A percentile compares a stretch with the other conserved stretches of the same genome.
These are phyloP conservation scores for Bovichtus diacanthus DNA, from an alignment of 2,797 vertebrate genomes.

Conservation along the genomic window DNA sequence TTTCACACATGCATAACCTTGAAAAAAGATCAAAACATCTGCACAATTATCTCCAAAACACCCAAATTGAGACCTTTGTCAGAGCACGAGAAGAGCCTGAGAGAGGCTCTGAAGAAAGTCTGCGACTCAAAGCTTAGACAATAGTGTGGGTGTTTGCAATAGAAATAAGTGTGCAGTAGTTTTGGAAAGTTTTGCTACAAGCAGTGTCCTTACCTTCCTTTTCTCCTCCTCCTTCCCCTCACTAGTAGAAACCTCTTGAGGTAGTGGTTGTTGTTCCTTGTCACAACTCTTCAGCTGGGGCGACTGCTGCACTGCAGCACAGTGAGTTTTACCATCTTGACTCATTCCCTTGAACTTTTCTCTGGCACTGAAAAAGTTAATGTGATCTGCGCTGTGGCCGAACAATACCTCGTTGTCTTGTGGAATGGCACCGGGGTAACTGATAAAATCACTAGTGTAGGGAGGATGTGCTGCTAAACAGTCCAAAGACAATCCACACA, in stretches of 20 bases:
- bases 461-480: constrained; percentile 42
- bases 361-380: constrained; percentile 96
- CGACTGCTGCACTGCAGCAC: constrained; percentile 76
- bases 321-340: constrained; percentile 86
- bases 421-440: constrained; percentile 73
- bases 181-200: neutral
- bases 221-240: constrained; percentile 66
- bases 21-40: constrained; percentile 5
- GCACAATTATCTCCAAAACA: neutral
- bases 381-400: constrained; percentile 90
- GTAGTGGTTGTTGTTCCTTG: constrained; percentile 61
- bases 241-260: constrained; percentile 39
- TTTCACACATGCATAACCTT: neutral
- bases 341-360: constrained; percentile 97
- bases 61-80: neutral
- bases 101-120: neutral
- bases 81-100: neutral
- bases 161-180: neutral
- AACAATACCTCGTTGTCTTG: constrained; percentile 72
- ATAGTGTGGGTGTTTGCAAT: neutral
- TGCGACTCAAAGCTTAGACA: neutral
- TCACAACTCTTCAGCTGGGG: constrained; percentile 62
- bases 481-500: constrained; percentile 54
- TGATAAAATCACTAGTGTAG: constrained; percentile 55
- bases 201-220: constrained; percentile 61